Percentiles rank a stretch among this genome's conserved stretches.
These are phyloP conservation scores for Chrysomallon squamiferum DNA, from an alignment of 1,140 invertebrate genomes.

Conservation along the genomic window DNA sequence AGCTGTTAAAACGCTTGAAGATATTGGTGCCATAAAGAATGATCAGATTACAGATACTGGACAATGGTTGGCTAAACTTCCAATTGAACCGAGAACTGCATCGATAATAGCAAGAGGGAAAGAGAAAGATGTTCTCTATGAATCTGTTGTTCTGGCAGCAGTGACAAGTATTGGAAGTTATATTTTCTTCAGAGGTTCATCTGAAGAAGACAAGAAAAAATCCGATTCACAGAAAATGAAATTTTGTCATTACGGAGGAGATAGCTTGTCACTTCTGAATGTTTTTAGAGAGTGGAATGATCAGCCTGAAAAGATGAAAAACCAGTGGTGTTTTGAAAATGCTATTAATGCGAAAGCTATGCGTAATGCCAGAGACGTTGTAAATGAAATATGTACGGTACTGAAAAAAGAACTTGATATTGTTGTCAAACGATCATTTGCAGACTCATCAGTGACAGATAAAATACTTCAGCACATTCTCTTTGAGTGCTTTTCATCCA, in stretches of 20 bases:
- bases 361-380: constrained; percentile 12
- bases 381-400: constrained; percentile 15
- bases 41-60: constrained; percentile 48
- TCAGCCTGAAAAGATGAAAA: constrained; percentile 18
- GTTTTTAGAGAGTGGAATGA: constrained; percentile 71
- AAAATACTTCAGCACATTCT: constrained; percentile 17
- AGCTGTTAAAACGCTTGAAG: constrained; percentile 30
- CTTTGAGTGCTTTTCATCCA: constrained; percentile 13
- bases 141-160: constrained; percentile 48
- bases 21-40: constrained; percentile 37
- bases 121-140: constrained; percentile 68
- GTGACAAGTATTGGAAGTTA: constrained; percentile 24
- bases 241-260: constrained; percentile 77
- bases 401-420: constrained; percentile 13
- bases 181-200: constrained; percentile 40
- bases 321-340: constrained; percentile 25
- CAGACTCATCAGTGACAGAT: not conserved
- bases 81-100: constrained; percentile 43
- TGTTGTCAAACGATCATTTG: not conserved
- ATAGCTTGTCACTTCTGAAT: constrained; percentile 90
- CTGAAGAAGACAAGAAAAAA: constrained; percentile 71
- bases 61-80: constrained; percentile 47
- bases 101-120: constrained; percentile 33
- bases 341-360: constrained; percentile 22
- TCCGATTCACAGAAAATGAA: constrained; percentile 75